Conservation (phyloP, 2,888 invertebrate species). For the Polietes domitor region DNA sequence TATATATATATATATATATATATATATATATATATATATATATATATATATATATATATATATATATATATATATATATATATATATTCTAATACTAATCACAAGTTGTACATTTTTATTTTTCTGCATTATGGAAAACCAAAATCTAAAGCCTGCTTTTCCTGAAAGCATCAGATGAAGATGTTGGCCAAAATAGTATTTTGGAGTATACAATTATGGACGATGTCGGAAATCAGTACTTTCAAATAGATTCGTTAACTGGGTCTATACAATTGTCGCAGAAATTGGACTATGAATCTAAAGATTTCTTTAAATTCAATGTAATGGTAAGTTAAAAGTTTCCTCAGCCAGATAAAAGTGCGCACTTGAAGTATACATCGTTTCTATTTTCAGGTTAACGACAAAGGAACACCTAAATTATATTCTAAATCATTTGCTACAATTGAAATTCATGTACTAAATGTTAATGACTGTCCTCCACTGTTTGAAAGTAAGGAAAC, state of each 20-base stretch:
- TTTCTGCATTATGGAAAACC: no score
- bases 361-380: neutral
- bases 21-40: no score
- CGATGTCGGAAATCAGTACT: slow-evolving; percentile 88
- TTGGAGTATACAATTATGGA: slow-evolving; percentile 93
- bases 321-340: slow-evolving; percentile 84
- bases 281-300: slow-evolving; percentile 90
- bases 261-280: slow-evolving; percentile 91
- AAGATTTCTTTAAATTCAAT: slow-evolving; percentile 87
- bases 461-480: slow-evolving; percentile 96
- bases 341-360: no score
- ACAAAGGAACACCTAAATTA: slow-evolving; percentile 91
- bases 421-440: slow-evolving; percentile 90
- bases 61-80: no score
- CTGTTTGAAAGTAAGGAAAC: slow-evolving; percentile 87
- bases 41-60: no score
- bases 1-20: no score
- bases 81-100: no score
- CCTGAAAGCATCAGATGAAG: slow-evolving; percentile 91
- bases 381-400: slow-evolving; percentile 83
- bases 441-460: slow-evolving; percentile 89
- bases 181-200: slow-evolving; percentile 92
- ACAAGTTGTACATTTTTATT: no score
- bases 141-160: slow-evolving; percentile 91
- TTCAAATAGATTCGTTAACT: slow-evolving; percentile 93